Evolutionary conservation across 2,797 vertebrate genomes (phyloP), one percentile per base, ranked within the genome.

Genomic region (Danio kyathit): DNA sequence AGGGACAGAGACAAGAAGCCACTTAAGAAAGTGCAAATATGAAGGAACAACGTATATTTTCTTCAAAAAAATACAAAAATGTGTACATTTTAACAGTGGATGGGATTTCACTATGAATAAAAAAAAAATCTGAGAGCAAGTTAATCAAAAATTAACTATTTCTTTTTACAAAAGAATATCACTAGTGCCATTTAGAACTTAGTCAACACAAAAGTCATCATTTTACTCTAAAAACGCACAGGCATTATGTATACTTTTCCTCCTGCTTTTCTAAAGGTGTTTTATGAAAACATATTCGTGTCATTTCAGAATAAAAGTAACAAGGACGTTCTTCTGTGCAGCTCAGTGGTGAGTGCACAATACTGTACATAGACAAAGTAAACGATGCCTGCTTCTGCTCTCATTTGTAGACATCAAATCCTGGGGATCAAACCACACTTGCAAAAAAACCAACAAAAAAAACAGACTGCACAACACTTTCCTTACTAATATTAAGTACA

Each of bases 21-120:
- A 90, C 87, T 81, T 87, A 85, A 90, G 85, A 94, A 95, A 95
- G 93, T 96, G 95, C 97, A 95, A 95, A 96, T 92, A 97, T 95
- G 94, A 96, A 90, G 88, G 91, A 91, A 91, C 88, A 94, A 90
- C 90, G 92, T 85, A 94, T 89, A 89, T 82, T 74, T 91, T 89
- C 80, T 84, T 83, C 57, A 29, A 94, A 95, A 95, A 88, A 93
- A 94, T 92, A 94, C 86, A 94, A 93, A 95, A 95, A 95, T 91
- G 92, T 86, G 90, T 89, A 92, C 91, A 94, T 88, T 94, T 93
- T 89, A 93, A 93, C 89, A 93, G 90, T 91, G 90, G 92, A 91
- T 89, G 93, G 89, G 86, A 92, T 91, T 95, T 93, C 93, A 95
- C 95, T 76, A 76, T 93, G 93, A 90, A 92, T 90, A 89, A 29